Base-by-base conservation (phyloP, 1,140 invertebrate species). In the Meloidogyne chitwoodi region DNA sequence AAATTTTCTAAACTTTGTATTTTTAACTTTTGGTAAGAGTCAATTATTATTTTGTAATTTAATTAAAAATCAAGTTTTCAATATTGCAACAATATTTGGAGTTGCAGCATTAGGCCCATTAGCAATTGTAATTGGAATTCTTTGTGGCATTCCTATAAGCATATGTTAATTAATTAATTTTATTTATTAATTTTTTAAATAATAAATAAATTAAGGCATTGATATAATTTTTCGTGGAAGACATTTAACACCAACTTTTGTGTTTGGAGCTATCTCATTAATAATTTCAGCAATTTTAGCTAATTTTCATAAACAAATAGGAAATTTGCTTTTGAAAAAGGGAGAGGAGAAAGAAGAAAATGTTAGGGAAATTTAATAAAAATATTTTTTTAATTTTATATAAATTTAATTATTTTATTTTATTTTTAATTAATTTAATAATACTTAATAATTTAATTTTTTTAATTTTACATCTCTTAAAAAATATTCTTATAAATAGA, bases 101-200 rank as follows among this genome's bases (percentile, higher is more conserved):
- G 82, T 85, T 26, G 82, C 84, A 61, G 68, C 85, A 4, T 67
- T 85, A 12, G 74, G 77, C 63, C 83, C 83, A 16, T 67, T 85
- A 14, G 70, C 83, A 8, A 79, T 85, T 29, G 85, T 84, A n/a
- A 80, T 85, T 68, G 83, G 83, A 27, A 81, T 85, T 78, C 69
- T 85, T 6, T 75, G 81, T 27, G 83, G 83, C n/a, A 81, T 85
- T 38, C 83, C 83, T n/a, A 63, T 85, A 12, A 85, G 81, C 71
- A 79, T 83, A 22, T 76, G 82, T 38, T 41, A 24, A 26, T 1
- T n/a, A 31, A 38, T 66, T 44, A 19, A 12, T n/a, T 76, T 73
- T 29, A 16, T 19, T n/a, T 64, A 31, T 1, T 14, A 68, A 24
- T 31, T 70, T n/a, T 38, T 38, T 3, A 31, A 3, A 31, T 16